These are phyloP conservation scores for Orycteropus afer DNA, from an alignment of 2,113 vertebrate genomes.

Conservation along the genomic window DNA sequence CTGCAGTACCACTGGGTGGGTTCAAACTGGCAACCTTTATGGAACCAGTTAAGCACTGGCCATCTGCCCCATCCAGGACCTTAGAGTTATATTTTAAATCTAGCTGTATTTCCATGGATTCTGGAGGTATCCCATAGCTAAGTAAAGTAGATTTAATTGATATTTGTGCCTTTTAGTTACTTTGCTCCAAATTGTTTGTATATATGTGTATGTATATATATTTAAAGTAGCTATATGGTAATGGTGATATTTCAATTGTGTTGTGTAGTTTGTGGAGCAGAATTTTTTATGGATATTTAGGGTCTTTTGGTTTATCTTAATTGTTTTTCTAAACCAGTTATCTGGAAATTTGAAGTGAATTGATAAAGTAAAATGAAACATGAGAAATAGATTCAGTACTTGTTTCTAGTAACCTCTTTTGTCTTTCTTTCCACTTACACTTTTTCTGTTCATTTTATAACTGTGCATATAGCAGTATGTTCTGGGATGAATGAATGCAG, in stretches of 20 bases:
- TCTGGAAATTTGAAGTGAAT: not conserved
- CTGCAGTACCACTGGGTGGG: too few relatives aligned
- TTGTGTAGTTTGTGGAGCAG: not conserved
- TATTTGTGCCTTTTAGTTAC: not conserved
- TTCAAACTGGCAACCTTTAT: too few relatives aligned
- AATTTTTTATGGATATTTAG: slow-evolving; percentile 19
- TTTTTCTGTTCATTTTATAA: slow-evolving; percentile 11
- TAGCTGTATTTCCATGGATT: slow-evolving; percentile 6
- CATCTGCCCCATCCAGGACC: too few relatives aligned
- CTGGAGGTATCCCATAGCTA: not conserved
- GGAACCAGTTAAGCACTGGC: too few relatives aligned
- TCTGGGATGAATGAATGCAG: not conserved
- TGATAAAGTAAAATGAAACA: slow-evolving; percentile 20
- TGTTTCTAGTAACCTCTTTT: not conserved
- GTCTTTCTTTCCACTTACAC: not conserved
- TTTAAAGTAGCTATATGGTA: not conserved
- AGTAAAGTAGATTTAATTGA: not conserved
- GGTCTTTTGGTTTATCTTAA: not conserved
- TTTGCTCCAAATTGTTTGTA: not conserved
- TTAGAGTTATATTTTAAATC: slow-evolving; percentile 32
- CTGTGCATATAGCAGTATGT: not conserved
- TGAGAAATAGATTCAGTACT: not conserved
- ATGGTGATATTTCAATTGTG: not conserved
- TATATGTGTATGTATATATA: slow-evolving; percentile 1
- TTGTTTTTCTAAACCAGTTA: not conserved